Percentiles rank a stretch among this genome's conserved stretches.
These are phyloP conservation scores for Clarias magur DNA, from an alignment of 2,113 vertebrate genomes.

Conservation along the genomic window DNA sequence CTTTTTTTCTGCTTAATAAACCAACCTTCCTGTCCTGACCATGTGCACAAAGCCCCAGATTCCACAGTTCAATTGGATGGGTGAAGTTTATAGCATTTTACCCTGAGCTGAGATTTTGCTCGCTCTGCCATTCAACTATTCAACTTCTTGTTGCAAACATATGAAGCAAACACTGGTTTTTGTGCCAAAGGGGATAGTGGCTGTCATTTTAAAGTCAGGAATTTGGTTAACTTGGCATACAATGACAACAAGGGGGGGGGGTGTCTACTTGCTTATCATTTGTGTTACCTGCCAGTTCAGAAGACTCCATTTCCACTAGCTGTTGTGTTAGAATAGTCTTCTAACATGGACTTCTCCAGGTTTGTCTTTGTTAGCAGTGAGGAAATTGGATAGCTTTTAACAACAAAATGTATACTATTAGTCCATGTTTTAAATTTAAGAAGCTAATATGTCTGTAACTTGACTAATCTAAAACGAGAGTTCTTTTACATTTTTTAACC, in stretches of 20 bases:
- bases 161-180: not conserved
- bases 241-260: not conserved
- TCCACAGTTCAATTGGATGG: not conserved
- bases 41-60: not conserved
- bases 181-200: not conserved
- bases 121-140: not conserved
- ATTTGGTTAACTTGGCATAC: not conserved
- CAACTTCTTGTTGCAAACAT: not conserved
- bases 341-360: not conserved
- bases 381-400: not conserved
- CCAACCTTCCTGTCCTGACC: not conserved
- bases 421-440: not conserved
- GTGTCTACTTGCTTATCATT: not conserved
- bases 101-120: not conserved
- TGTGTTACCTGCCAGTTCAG: not conserved
- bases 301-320: not conserved
- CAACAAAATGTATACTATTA: not conserved
- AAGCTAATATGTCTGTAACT: not conserved
- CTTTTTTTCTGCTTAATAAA: not conserved
- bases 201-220: not conserved
- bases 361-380: not conserved
- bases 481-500: too few relatives aligned
- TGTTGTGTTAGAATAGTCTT: not conserved
- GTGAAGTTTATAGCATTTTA: not conserved
- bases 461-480: too few relatives aligned